Base-by-base conservation (phyloP, 2,113 vertebrate genomes). In the Hiodon tergisus region DNA sequence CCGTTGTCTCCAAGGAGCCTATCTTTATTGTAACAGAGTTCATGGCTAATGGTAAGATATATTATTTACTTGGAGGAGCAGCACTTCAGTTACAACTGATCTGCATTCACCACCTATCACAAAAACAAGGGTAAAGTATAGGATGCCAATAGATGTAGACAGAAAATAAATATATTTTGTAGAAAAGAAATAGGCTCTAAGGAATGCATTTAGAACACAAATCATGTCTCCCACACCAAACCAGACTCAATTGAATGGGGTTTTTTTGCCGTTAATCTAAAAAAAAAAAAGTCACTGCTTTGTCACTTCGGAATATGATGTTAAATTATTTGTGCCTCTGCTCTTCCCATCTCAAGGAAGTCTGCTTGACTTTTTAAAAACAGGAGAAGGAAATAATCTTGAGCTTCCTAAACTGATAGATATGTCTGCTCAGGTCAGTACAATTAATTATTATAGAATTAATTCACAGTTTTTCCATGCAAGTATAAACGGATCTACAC, bases 1-100 rank as follows among this genome's bases (percentile, higher is more conserved):
- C 97, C 0, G 95, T 99, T 8, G 97, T 99, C 82, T 98, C 96
- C 0, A 89, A 88, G 78, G 92, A 96, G 74, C 97, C 97, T 52
- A 95, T 99, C 77, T 94, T 94, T 68, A 99, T 99, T 0, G 91
- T 99, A 78, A 98, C 97, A 0, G 97, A 99, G 87, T 99, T 91
- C 83, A 98, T 99, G 97, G 67, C 89, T 82, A 94, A 98, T 0
- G 97, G 97, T 99, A 85, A 87, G 76, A 17, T 4, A 51, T 8
- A 14, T 60, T 57, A 31, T 58, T 7, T 59, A 7, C 46, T 6
- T 14, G 54, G 47, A 67, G 65, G 6, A 52, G 10, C 14, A 17
- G 58, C 16, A 17, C 17, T n/a, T 50, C 16, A 16, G 51, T 5
- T n/a, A 7, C 47, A 61, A 2, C 11, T 46, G 13, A 31, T 31